These are phyloP conservation scores for Tenthredo mesomela DNA, from an alignment of 2,888 invertebrate genomes.

Conservation along the genomic window DNA sequence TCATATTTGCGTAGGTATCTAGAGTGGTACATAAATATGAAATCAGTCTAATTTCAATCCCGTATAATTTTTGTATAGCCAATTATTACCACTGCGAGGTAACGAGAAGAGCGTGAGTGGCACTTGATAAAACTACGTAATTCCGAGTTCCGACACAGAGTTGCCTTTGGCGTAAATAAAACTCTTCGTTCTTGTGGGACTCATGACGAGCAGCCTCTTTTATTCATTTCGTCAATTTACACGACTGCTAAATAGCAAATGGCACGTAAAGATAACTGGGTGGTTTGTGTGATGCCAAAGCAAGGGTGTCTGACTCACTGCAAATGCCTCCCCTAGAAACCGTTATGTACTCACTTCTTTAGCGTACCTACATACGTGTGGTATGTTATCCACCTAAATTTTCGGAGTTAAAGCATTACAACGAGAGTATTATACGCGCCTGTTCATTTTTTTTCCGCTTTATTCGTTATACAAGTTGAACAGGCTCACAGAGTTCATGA, in stretches of 20 bases:
- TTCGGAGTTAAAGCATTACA: not conserved
- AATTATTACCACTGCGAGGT: not conserved
- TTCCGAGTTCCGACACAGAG: not conserved
- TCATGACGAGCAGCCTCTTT: constrained; percentile 8
- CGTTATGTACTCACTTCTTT: not conserved
- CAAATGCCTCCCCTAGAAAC: not conserved
- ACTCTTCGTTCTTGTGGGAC: not conserved
- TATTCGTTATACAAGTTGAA: not conserved
- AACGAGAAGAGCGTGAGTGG: not conserved
- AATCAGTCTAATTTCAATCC: not conserved
- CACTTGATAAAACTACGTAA: constrained; percentile 5
- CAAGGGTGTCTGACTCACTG: constrained; percentile 15
- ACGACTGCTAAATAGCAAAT: constrained; percentile 15
- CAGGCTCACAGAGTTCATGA: not conserved
- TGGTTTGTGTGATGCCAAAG: not conserved
- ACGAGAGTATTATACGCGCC: not conserved
- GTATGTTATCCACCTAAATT: not conserved
- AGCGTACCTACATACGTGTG: not conserved
- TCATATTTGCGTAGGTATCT: not conserved
- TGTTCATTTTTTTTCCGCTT: not conserved
- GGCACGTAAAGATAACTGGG: constrained; percentile 26
- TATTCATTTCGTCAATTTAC: constrained; percentile 35
- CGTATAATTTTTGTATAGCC: not conserved
- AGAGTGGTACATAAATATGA: not conserved
- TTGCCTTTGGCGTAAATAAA: not conserved